Conservation (phyloP, 2,113 vertebrate genomes). For the Pteronura brasiliensis region DNA sequence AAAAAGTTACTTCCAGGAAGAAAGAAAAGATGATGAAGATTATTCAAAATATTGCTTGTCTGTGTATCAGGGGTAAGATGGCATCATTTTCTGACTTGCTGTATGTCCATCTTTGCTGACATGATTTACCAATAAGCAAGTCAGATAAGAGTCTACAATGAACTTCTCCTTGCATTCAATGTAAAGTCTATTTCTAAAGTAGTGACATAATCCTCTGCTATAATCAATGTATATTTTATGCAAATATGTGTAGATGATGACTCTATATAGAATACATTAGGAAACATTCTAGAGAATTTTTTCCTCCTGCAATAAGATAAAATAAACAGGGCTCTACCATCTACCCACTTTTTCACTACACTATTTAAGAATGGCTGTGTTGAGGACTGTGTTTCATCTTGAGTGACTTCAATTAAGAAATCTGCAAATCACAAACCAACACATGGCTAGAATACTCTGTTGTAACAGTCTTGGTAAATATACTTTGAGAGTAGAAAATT, state of each 20-base stretch:
- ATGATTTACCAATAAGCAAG: background rate
- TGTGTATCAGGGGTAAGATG: background rate
- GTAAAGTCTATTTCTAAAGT: background rate
- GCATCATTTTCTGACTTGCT: background rate
- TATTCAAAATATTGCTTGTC: background rate
- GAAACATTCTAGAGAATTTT: background rate
- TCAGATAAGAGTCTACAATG: background rate
- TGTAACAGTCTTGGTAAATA: background rate
- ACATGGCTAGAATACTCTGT: background rate
- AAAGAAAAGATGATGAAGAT: background rate
- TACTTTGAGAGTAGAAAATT: background rate
- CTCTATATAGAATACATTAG: background rate
- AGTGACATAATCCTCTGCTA: background rate
- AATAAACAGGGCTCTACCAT: background rate
- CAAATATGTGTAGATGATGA: conserved; percentile 10
- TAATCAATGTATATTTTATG: conserved; percentile 29
- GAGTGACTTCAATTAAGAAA: conserved; percentile 1
- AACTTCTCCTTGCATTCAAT: background rate
- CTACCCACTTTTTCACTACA: background rate
- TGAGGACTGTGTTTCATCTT: background rate
- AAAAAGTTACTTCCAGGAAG: background rate
- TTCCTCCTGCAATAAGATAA: background rate
- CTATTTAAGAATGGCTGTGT: background rate
- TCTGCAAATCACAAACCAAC: conserved; percentile 12
- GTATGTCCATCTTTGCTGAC: background rate